Evolutionary conservation across 1,140 invertebrate species (phyloP).

Genomic region (Spodoptera litura): DNA sequence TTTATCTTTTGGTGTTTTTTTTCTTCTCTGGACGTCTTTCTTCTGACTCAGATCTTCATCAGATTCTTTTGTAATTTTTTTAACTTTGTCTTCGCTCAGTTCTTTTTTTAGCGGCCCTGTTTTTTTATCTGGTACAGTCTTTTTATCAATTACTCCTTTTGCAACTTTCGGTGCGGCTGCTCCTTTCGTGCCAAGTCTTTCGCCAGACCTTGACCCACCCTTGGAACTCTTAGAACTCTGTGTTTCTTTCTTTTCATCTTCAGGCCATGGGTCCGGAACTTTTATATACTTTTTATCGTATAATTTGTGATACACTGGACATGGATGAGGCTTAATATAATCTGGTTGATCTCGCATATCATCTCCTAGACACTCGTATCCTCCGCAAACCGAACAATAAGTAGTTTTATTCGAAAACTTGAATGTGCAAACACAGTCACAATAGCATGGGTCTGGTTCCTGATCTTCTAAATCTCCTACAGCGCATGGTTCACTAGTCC

Average conservation of each 20-base stretch:
- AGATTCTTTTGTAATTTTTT: background rate
- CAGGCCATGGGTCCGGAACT: conserved; percentile 70
- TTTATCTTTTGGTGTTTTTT: background rate
- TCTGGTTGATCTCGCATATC: conserved; percentile 72
- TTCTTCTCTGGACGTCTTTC: background rate
- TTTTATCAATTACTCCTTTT: conserved; percentile 42
- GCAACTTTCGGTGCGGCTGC: background rate
- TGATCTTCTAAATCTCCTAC: conserved; percentile 45
- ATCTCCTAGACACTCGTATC: conserved; percentile 76
- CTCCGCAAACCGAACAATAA: conserved; percentile 79
- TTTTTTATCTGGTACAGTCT: conserved; percentile 17
- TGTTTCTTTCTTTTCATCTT: conserved; percentile 58
- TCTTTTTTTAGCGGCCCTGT: conserved; percentile 56
- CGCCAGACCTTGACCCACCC: conserved; percentile 54
- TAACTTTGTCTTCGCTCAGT: background rate
- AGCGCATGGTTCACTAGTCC: conserved; percentile 51
- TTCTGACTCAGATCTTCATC: background rate
- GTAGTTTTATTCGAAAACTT: conserved; percentile 76
- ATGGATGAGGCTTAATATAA: conserved; percentile 75
- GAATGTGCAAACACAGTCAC: conserved; percentile 77
- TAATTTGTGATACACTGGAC: conserved; percentile 79
- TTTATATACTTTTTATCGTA: conserved; percentile 77
- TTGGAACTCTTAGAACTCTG: conserved; percentile 65
- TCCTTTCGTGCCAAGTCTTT: conserved; percentile 35
- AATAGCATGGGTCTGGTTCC: conserved; percentile 67